phyloP scores from a whole-genome alignment of 2,797 vertebrate species.

The Hydrocynus forskahlii region DNA sequence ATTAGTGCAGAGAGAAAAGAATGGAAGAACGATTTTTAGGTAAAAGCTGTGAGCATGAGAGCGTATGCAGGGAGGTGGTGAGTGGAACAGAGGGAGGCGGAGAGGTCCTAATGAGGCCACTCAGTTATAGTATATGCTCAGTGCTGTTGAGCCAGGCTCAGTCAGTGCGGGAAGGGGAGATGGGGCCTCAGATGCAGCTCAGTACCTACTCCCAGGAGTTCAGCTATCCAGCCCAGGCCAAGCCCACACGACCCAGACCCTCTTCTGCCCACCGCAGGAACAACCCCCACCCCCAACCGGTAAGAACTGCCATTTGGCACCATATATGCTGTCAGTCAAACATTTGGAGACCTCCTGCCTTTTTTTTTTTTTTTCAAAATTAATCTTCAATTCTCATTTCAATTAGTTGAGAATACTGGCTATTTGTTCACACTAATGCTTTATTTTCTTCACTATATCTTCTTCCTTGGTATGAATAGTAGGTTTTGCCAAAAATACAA shows the following conservation, averaged over 20 bases:
- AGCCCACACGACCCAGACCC: slow-evolving; percentile 63
- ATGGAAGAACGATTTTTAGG: slow-evolving; percentile 37
- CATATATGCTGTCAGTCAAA: not conserved
- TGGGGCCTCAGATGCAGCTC: slow-evolving; percentile 71
- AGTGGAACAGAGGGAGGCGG: slow-evolving; percentile 65
- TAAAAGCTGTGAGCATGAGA: not conserved
- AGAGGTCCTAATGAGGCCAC: slow-evolving; percentile 44
- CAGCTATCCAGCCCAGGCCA: slow-evolving; percentile 53
- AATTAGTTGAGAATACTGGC: too few relatives aligned
- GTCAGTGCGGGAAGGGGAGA: slow-evolving; percentile 39
- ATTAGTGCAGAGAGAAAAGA: slow-evolving; percentile 32
- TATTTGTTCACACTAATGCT: too few relatives aligned
- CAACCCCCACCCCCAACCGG: slow-evolving; percentile 79
- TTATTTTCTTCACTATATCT: too few relatives aligned
- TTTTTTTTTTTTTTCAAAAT: not conserved
- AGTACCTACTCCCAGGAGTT: slow-evolving; percentile 79
- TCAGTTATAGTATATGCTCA: slow-evolving; percentile 10
- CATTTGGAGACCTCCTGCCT: not conserved
- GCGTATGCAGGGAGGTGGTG: slow-evolving; percentile 51
- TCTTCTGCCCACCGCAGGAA: slow-evolving; percentile 79
- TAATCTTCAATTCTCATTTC: too few relatives aligned
- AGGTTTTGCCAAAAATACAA: too few relatives aligned
- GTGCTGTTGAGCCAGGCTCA: slow-evolving; percentile 11
- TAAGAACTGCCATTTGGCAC: slow-evolving; percentile 61
- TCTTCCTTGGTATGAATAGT: too few relatives aligned